Conservation (phyloP, 2,888 invertebrate genomes). For the Drosophila bunnanda region DNA sequence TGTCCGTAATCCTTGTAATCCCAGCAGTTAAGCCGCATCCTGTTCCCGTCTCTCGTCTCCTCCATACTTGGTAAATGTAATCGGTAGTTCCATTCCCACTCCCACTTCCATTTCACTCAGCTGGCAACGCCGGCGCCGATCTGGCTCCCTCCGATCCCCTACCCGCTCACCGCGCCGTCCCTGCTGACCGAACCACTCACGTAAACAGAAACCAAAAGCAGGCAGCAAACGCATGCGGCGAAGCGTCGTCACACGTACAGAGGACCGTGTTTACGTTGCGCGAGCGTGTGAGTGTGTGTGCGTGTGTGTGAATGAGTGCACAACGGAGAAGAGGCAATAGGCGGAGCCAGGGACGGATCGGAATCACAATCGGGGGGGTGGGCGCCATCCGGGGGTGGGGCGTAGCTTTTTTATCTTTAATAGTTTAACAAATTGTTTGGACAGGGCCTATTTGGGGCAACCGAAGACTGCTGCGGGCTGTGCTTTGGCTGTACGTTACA, state of each 20-base stretch:
- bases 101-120: background rate
- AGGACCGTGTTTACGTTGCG: constrained; percentile 20
- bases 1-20: constrained; percentile 26
- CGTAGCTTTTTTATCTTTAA: constrained; percentile 17
- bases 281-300: background rate
- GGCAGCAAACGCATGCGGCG: constrained; percentile 10
- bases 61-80: constrained; percentile 3
- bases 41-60: constrained; percentile 9
- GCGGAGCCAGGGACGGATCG: constrained; percentile 38
- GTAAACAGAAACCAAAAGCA: constrained; percentile 12
- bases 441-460: constrained; percentile 7
- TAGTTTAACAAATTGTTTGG: constrained; percentile 9
- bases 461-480: constrained; percentile 13
- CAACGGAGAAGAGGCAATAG: constrained; percentile 38
- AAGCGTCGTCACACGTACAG: constrained; percentile 13
- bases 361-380: background rate
- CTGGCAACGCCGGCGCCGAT: constrained; percentile 43
- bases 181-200: background rate
- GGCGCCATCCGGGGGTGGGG: constrained; percentile 18
- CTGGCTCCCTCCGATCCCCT: constrained; percentile 12
- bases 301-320: constrained; percentile 28
- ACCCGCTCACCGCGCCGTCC: background rate
- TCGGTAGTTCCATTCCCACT: constrained; percentile 12
- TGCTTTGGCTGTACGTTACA: constrained; percentile 23
- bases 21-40: background rate